Evolutionary conservation across 2,797 vertebrate species (phyloP).

Genomic region (Sciaenops ocellatus): DNA sequence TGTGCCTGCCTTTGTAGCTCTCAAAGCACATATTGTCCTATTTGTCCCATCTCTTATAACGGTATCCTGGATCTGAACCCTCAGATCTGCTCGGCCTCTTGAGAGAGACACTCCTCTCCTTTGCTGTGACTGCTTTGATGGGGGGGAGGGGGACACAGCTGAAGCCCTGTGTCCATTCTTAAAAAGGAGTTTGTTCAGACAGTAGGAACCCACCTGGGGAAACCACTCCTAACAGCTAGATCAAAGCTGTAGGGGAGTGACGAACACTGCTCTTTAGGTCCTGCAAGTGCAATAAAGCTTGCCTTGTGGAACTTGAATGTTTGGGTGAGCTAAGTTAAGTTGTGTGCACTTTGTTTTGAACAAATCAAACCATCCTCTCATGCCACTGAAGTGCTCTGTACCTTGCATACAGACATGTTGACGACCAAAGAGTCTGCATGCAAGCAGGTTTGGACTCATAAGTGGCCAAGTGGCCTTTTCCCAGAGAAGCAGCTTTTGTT

Average conservation of each 20-base stretch:
- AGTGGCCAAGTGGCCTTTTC: conserved; percentile 67
- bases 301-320: conserved; percentile 22
- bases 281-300: neutral
- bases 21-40: neutral
- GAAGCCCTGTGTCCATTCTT: neutral
- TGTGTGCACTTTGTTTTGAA: conserved; percentile 16
- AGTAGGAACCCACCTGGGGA: conserved; percentile 35
- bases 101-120: conserved; percentile 4
- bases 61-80: conserved; percentile 9
- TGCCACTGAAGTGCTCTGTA: conserved; percentile 21
- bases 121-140: conserved; percentile 23
- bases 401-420: conserved; percentile 46
- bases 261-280: neutral
- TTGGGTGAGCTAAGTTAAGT: conserved; percentile 20
- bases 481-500: conserved; percentile 78
- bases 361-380: conserved; percentile 7
- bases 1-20: neutral
- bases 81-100: conserved; percentile 19
- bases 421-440: conserved; percentile 9
- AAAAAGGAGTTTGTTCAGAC: conserved; percentile 17
- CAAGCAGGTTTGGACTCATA: conserved; percentile 41
- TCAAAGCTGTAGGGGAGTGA: conserved; percentile 25
- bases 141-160: conserved; percentile 9
- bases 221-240: conserved; percentile 14
- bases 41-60: neutral